Percentiles rank a stretch among this genome's conserved stretches.
phyloP scores from a whole-genome alignment of 2,113 vertebrate species.

The Toxotes jaculatrix region DNA sequence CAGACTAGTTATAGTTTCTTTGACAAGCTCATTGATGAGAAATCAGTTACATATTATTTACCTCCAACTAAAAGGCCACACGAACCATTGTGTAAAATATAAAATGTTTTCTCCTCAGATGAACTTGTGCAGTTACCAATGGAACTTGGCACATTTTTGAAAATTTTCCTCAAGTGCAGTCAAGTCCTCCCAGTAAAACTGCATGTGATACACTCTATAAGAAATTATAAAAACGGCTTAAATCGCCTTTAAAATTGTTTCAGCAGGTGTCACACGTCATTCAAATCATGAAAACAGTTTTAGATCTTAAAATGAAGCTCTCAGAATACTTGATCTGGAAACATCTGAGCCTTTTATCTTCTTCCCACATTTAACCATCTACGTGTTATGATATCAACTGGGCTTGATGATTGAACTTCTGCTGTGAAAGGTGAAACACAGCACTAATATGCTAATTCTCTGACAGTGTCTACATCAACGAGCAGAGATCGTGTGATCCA shows the following conservation, averaged over 20 bases:
- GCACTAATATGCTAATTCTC: not conserved
- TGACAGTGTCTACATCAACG: not conserved
- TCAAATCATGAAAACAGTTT: no score
- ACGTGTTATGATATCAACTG: not conserved
- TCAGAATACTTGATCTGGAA: not conserved
- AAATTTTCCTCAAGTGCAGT: not conserved
- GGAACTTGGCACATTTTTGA: not conserved
- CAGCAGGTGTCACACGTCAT: no score
- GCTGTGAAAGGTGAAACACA: constrained; percentile 6
- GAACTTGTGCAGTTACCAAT: not conserved
- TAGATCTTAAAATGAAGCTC: not conserved
- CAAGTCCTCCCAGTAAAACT: not conserved
- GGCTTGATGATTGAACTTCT: not conserved
- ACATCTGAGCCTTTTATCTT: not conserved
- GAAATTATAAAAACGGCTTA: no score
- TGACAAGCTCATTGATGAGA: not conserved
- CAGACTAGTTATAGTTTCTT: not conserved
- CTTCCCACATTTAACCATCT: not conserved
- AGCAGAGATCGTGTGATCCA: not conserved
- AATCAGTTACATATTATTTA: not conserved
- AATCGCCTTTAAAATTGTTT: not conserved
- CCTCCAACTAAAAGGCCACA: not conserved
- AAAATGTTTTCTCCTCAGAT: not conserved
- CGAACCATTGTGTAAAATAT: not conserved
- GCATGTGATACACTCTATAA: no score